These are phyloP conservation scores for Pristionchus japonicus DNA, from an alignment of 2,888 invertebrate species.

Conservation along the genomic window DNA sequence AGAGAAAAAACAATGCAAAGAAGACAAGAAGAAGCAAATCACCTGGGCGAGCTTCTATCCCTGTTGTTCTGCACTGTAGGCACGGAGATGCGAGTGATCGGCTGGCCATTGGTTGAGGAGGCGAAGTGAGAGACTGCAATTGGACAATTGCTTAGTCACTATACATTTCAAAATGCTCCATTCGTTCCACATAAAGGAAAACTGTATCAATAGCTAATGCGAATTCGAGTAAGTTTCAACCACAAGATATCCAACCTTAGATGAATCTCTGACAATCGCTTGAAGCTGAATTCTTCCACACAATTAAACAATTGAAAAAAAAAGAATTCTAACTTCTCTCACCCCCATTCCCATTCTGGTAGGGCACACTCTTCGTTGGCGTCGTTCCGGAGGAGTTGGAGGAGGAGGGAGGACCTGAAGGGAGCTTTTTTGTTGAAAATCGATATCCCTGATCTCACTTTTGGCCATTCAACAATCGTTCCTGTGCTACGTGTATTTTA, in stretches of 20 bases:
- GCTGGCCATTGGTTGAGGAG: constrained; percentile 44
- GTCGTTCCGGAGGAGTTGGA: constrained; percentile 12
- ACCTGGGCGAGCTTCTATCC: constrained; percentile 12
- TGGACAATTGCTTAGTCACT: too few relatives aligned
- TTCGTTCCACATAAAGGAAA: too few relatives aligned
- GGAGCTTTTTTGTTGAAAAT: not conserved
- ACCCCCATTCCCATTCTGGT: constrained; percentile 38
- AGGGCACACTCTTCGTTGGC: not conserved
- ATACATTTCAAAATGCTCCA: not conserved
- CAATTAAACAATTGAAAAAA: not conserved
- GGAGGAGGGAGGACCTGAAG: constrained; percentile 41
- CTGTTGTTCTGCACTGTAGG: not conserved
- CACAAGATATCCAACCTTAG: too few relatives aligned
- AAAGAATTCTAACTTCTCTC: not conserved
- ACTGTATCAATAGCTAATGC: too few relatives aligned
- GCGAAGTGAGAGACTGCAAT: constrained; percentile 43
- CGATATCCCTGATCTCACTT: not conserved
- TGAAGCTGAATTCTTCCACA: too few relatives aligned
- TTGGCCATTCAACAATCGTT: not conserved
- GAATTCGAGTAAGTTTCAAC: too few relatives aligned
- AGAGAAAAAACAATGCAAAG: not conserved
- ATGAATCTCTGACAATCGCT: too few relatives aligned
- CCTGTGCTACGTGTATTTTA: too few relatives aligned
- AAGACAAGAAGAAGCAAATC: not conserved
- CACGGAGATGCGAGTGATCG: constrained; percentile 44